phyloP scores from a whole-genome alignment of 2,113 vertebrate species.

The Hippolais icterina region DNA sequence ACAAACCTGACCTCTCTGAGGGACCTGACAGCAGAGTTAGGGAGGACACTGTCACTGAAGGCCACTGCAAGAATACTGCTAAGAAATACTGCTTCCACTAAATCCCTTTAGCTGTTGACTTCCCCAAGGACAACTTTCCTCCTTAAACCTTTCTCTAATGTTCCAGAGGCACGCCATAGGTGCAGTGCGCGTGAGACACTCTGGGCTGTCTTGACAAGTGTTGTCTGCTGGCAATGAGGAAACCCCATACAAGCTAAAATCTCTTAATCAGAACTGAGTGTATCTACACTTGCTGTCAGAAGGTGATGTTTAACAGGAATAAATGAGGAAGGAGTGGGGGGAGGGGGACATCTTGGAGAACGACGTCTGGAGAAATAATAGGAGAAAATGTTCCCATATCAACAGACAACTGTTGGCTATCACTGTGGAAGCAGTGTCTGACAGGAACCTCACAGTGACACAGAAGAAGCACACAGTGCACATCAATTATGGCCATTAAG shows the following conservation, averaged over 20 bases:
- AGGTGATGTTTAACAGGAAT: not conserved
- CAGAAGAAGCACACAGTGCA: not conserved
- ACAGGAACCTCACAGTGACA: not conserved
- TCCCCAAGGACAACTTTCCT: not conserved
- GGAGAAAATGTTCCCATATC: not conserved
- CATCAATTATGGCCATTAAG: accelerated
- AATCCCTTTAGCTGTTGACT: not conserved
- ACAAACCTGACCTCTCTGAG: not conserved
- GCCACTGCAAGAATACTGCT: not conserved
- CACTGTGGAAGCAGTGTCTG: not conserved
- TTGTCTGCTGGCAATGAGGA: not conserved
- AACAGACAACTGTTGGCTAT: not conserved
- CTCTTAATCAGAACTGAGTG: not conserved
- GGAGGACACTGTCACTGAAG: not conserved
- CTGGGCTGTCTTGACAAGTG: not conserved
- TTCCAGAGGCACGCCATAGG: not conserved
- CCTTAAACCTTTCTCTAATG: not conserved
- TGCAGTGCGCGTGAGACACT: not conserved
- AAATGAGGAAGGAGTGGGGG: not conserved
- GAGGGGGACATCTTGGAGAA: not conserved
- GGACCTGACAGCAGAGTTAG: not conserved
- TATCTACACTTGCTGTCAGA: not conserved
- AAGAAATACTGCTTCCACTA: not conserved
- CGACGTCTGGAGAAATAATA: not conserved
- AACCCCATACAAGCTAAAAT: not conserved